Conservation (phyloP, 2,888 invertebrate species). For the Anoplius nigerrimus region DNA sequence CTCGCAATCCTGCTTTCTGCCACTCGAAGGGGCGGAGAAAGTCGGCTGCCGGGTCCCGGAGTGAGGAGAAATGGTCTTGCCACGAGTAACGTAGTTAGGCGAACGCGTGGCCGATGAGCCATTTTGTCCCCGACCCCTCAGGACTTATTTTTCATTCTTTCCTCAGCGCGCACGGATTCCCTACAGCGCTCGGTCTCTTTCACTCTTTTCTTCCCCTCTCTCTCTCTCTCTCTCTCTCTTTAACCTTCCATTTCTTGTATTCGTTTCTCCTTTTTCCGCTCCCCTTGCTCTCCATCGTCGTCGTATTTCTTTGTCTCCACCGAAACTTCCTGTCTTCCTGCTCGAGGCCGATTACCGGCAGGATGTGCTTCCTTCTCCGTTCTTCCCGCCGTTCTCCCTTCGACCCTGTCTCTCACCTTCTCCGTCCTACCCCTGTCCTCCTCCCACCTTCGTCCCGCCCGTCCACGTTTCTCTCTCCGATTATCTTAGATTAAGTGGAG, state of each 20-base stretch:
- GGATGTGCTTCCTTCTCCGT: slow-evolving; percentile 22
- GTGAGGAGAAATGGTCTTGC: slow-evolving; percentile 63
- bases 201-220: slow-evolving; percentile 17
- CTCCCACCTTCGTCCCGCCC: neutral
- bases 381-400: neutral
- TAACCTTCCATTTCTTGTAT: slow-evolving; percentile 12
- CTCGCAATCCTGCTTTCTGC: slow-evolving; percentile 43
- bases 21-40: slow-evolving; percentile 7
- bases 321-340: slow-evolving; percentile 15
- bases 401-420: neutral
- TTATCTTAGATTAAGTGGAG: slow-evolving; percentile 47
- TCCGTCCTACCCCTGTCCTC: neutral
- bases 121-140: slow-evolving; percentile 64
- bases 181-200: slow-evolving; percentile 9
- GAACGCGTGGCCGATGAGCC: slow-evolving; percentile 71
- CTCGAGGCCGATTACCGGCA: slow-evolving; percentile 30
- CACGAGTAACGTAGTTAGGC: slow-evolving; percentile 68
- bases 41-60: slow-evolving; percentile 33
- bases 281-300: neutral
- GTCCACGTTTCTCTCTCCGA: neutral
- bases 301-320: neutral
- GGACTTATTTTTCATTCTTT: slow-evolving; percentile 57
- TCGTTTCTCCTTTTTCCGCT: neutral
- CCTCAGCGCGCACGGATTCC: slow-evolving; percentile 20
- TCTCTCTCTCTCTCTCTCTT: slow-evolving; percentile 31